phyloP scores from a whole-genome alignment of 2,888 invertebrate species.

The Tetranychus piercei region DNA sequence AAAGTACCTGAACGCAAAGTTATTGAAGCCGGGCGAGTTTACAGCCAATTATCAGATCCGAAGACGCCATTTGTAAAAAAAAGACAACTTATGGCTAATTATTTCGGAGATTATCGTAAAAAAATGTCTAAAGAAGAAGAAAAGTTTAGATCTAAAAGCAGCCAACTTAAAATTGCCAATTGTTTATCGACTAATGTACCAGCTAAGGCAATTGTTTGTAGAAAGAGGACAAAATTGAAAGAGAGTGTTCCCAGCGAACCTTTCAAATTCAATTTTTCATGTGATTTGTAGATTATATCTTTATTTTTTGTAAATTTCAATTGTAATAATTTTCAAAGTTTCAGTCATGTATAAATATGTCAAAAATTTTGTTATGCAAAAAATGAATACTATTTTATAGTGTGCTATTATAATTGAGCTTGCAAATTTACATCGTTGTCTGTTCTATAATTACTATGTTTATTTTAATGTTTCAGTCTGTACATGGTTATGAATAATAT shows the following conservation, averaged over 20 bases:
- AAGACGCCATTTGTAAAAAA: constrained; percentile 2
- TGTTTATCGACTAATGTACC: not conserved
- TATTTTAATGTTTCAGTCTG: not conserved
- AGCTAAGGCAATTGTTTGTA: not conserved
- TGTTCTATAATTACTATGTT: not conserved
- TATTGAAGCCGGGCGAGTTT: not conserved
- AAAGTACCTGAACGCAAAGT: not conserved
- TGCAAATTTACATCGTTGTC: no score
- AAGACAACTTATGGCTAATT: constrained; percentile 6
- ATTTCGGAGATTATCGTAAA: constrained; percentile 6
- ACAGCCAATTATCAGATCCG: not conserved
- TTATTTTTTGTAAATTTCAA: not conserved
- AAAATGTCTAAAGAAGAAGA: not conserved
- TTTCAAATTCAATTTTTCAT: not conserved
- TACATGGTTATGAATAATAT: not conserved
- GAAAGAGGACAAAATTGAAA: not conserved
- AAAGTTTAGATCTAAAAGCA: not conserved
- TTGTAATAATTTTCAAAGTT: not conserved
- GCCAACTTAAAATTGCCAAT: not conserved
- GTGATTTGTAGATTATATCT: not conserved
- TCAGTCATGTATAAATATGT: not conserved
- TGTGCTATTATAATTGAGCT: no score
- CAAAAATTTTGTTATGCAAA: not conserved
- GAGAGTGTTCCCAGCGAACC: not conserved
- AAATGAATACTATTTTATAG: no score